Evolutionary conservation across 2,797 vertebrate species (phyloP).

Genomic region (Schizothorax lantsangensis): DNA sequence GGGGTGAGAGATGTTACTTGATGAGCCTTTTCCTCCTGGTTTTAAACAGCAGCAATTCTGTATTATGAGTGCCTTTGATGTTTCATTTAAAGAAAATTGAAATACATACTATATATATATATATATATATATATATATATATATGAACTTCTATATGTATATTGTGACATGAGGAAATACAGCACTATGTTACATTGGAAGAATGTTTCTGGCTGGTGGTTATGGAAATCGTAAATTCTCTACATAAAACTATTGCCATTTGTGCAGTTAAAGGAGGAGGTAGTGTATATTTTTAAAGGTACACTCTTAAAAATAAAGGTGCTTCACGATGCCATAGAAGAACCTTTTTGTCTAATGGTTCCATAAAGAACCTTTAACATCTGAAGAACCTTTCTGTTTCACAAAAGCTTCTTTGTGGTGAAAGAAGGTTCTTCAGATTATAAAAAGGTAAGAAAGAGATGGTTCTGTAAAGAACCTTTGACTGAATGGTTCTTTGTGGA

Average conservation of each 20-base stretch:
- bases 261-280: neutral
- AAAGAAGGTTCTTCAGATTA: too few relatives aligned
- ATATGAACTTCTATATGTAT: neutral
- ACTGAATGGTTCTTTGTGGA: too few relatives aligned
- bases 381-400: too few relatives aligned
- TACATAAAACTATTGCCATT: neutral
- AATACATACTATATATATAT: neutral
- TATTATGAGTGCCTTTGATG: conserved; percentile 68
- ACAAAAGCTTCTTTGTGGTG: too few relatives aligned
- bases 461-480: too few relatives aligned
- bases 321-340: too few relatives aligned
- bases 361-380: too few relatives aligned
- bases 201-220: neutral
- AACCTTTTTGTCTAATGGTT: too few relatives aligned
- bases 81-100: conserved; percentile 58
- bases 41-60: conserved; percentile 60
- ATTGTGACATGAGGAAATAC: conserved; percentile 46
- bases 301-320: too few relatives aligned
- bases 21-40: conserved; percentile 64
- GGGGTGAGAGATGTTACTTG: conserved; percentile 64
- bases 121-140: neutral
- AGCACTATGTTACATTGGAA: neutral
- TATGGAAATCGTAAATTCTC: neutral
- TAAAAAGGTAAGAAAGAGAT: too few relatives aligned
- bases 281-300: neutral